A percentile compares a stretch with the other conserved stretches of the same genome.
These are phyloP conservation scores for Caenorhabditis macrosperma DNA, from an alignment of 2,888 invertebrate genomes.

Conservation along the genomic window DNA sequence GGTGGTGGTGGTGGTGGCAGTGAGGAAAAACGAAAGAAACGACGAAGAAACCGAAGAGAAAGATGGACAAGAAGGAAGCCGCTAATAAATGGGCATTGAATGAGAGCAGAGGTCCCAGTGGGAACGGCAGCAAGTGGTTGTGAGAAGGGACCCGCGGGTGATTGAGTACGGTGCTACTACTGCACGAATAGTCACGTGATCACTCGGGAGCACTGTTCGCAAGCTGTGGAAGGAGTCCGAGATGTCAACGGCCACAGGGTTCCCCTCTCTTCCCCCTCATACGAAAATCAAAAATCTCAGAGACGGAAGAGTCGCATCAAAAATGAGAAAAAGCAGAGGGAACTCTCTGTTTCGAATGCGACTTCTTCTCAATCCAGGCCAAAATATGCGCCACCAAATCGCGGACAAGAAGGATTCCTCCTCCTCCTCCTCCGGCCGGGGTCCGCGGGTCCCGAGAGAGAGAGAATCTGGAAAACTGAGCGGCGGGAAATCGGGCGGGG, in stretches of 20 bases:
- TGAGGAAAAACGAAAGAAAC: conserved; percentile 30
- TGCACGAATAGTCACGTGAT: too few relatives aligned
- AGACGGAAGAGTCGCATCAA: not conserved
- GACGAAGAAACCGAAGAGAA: not conserved
- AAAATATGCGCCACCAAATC: conserved; percentile 4
- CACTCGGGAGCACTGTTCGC: too few relatives aligned
- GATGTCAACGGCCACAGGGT: too few relatives aligned
- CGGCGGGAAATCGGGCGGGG: conserved; percentile 1
- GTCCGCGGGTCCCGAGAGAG: conserved; percentile 32
- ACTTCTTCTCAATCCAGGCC: conserved; percentile 2
- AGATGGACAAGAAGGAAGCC: conserved; percentile 26
- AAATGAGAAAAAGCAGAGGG: not conserved
- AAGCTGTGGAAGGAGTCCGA: too few relatives aligned
- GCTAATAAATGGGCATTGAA: conserved; percentile 56
- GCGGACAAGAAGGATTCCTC: not conserved
- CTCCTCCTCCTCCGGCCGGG: too few relatives aligned
- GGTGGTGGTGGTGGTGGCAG: not conserved
- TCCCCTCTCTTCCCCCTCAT: too few relatives aligned
- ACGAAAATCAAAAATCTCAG: not conserved
- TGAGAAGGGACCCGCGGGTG: not conserved
- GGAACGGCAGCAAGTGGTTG: conserved; percentile 24
- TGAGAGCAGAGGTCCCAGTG: conserved; percentile 46
- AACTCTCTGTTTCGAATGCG: not conserved
- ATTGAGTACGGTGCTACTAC: conserved; percentile 5
- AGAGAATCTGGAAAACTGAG: conserved; percentile 24